phyloP scores from a whole-genome alignment of 2,113 vertebrate species.

The Saguinus midas region DNA sequence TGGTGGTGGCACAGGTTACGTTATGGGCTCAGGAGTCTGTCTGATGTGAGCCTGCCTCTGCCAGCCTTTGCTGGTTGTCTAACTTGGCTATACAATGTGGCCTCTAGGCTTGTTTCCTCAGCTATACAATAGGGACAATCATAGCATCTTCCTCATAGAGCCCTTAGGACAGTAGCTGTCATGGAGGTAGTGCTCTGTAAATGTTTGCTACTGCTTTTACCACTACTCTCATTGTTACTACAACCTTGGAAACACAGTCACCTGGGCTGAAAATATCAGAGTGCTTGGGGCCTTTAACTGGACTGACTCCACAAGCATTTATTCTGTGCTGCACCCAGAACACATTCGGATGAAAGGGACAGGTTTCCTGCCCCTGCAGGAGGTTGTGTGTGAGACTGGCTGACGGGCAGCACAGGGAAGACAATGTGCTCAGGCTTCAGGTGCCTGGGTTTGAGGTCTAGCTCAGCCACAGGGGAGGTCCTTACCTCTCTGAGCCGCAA shows the following conservation, averaged over 20 bases:
- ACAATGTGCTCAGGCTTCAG: background rate
- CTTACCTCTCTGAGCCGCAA: background rate
- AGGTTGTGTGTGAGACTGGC: background rate
- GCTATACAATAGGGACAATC: background rate
- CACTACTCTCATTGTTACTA: background rate
- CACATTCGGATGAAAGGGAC: background rate
- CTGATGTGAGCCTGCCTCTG: background rate
- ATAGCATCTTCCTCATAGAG: background rate
- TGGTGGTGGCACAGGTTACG: background rate
- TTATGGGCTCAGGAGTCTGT: background rate
- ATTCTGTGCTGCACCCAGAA: background rate
- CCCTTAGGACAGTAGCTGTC: background rate
- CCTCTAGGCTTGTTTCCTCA: background rate
- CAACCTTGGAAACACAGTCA: background rate
- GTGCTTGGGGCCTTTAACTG: background rate
- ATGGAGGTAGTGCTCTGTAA: background rate
- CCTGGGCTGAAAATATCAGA: background rate
- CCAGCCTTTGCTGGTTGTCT: background rate
- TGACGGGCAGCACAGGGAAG: rapidly evolving
- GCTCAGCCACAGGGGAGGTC: background rate
- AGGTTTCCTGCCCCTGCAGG: background rate
- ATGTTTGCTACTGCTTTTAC: background rate
- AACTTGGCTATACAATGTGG: background rate
- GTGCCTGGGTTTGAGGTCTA: background rate
- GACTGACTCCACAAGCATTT: background rate